Conservation (phyloP, 92 coral and sea anemone species). For the Epizoanthus stellaris region DNA sequence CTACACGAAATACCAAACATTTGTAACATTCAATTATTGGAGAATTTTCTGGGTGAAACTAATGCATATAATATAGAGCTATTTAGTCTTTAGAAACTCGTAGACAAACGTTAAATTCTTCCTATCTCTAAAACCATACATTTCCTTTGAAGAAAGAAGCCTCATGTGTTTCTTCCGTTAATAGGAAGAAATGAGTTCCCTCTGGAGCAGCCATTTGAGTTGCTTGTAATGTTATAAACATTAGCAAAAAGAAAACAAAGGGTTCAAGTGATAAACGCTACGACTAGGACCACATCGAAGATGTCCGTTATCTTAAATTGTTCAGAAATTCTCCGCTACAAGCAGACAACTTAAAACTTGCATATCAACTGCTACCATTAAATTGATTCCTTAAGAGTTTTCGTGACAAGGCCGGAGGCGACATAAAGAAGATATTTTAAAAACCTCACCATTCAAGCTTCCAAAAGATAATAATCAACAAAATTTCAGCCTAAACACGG, state of each 20-base stretch:
- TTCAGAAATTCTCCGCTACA: not conserved
- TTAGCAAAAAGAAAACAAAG: constrained; percentile 41
- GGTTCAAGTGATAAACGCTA: constrained; percentile 36
- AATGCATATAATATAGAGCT: not conserved
- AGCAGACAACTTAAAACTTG: not conserved
- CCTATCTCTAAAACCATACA: not conserved
- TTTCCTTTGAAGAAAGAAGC: not conserved
- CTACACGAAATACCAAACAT: constrained; percentile 31
- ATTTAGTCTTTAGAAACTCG: not conserved
- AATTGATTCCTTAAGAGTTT: constrained; percentile 41
- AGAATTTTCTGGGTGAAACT: constrained; percentile 29
- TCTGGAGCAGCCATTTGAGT: constrained; percentile 14
- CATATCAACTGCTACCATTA: constrained; percentile 22
- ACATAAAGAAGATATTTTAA: constrained; percentile 29
- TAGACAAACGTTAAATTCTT: not conserved
- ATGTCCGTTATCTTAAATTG: not conserved
- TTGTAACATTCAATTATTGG: constrained; percentile 40
- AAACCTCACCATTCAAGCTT: constrained; percentile 38
- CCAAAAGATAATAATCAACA: constrained; percentile 43
- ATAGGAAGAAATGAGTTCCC: constrained; percentile 1
- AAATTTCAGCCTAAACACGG: constrained; percentile 48
- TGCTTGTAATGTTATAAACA: constrained; percentile 23
- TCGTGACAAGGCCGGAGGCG: constrained; percentile 51
- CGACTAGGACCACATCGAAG: constrained; percentile 28
- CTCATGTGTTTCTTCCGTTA: not conserved